phyloP scores from a whole-genome alignment of 2,888 invertebrate genomes.

The Drosophila mulleri region DNA sequence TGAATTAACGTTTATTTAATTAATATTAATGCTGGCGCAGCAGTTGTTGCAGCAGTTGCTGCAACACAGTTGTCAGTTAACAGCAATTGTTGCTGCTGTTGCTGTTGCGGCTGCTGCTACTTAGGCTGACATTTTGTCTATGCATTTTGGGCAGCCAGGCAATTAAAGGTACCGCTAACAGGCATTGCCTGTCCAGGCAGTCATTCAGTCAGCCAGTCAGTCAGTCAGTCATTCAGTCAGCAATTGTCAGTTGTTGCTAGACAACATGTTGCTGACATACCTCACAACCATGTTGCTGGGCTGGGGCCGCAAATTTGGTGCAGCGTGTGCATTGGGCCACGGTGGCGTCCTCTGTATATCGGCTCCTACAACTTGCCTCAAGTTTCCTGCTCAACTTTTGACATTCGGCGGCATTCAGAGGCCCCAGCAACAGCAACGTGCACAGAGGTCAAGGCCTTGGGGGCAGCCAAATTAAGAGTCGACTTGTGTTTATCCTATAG shows the following conservation, averaged over 20 bases:
- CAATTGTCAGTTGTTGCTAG: conserved; percentile 59
- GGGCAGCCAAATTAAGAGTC: conserved; percentile 31
- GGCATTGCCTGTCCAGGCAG: conserved; percentile 54
- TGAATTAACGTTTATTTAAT: conserved; percentile 82
- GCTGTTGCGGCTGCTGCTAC: conserved; percentile 15
- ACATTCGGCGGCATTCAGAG: conserved; percentile 38
- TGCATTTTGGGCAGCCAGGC: conserved; percentile 62
- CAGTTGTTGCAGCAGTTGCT: conserved; percentile 28
- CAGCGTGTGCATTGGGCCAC: conserved; percentile 41
- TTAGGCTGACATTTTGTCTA: conserved; percentile 57
- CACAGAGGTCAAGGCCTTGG: conserved; percentile 59
- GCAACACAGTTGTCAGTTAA: conserved; percentile 45
- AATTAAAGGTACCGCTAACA: conserved; percentile 69
- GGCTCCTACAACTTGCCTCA: conserved; percentile 57
- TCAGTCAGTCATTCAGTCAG: conserved; percentile 36
- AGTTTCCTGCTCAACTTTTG: conserved; percentile 33
- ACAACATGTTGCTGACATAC: conserved; percentile 66
- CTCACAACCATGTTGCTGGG: conserved; percentile 51
- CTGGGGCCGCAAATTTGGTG: conserved; percentile 57
- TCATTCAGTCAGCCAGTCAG: conserved; percentile 50
- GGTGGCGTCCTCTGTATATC: conserved; percentile 41
- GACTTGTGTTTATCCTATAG: conserved; percentile 29
- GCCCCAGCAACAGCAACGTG: neutral
- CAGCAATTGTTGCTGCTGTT: conserved; percentile 20
- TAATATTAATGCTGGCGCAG: conserved; percentile 73